Percentiles rank a stretch among this genome's conserved stretches.
Evolutionary conservation across 2,113 vertebrate species (phyloP).

Genomic region (Phodopus roborovskii): DNA sequence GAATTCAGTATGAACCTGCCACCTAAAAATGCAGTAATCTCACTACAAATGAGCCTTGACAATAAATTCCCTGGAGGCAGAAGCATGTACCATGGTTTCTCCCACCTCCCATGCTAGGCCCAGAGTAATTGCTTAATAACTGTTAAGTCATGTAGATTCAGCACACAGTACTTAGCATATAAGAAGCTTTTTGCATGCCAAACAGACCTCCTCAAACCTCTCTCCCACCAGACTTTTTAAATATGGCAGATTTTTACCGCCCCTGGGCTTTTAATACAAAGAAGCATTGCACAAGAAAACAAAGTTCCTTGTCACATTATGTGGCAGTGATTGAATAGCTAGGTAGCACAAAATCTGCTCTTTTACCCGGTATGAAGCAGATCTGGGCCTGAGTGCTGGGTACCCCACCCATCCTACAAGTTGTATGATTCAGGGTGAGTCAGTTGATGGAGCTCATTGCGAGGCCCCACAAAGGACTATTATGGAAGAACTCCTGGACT

Average conservation of each 20-base stretch:
- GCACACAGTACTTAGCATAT: neutral
- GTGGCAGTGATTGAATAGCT: constrained; percentile 52
- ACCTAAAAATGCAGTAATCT: constrained; percentile 37
- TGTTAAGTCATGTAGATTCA: neutral
- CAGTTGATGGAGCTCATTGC: neutral
- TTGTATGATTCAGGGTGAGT: constrained; percentile 33
- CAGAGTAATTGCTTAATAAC: constrained; percentile 33
- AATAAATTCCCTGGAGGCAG: constrained; percentile 45
- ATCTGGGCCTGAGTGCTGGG: neutral
- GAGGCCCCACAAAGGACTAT: neutral
- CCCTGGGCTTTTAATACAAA: constrained; percentile 61
- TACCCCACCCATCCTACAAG: neutral
- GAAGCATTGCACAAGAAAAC: constrained; percentile 45
- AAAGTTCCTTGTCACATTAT: constrained; percentile 53
- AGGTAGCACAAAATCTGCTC: constrained; percentile 34
- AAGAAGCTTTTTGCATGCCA: neutral
- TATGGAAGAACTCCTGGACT: neutral
- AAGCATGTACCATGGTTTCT: constrained; percentile 5
- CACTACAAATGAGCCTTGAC: constrained; percentile 49
- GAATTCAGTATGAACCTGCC: neutral
- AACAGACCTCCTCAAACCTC: constrained; percentile 2
- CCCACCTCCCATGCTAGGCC: neutral
- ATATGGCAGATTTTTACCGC: constrained; percentile 59
- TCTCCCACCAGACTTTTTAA: constrained; percentile 17
- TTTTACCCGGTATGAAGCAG: neutral